These are phyloP conservation scores for Redunca redunca DNA, from an alignment of 2,113 vertebrate species.

Conservation along the genomic window DNA sequence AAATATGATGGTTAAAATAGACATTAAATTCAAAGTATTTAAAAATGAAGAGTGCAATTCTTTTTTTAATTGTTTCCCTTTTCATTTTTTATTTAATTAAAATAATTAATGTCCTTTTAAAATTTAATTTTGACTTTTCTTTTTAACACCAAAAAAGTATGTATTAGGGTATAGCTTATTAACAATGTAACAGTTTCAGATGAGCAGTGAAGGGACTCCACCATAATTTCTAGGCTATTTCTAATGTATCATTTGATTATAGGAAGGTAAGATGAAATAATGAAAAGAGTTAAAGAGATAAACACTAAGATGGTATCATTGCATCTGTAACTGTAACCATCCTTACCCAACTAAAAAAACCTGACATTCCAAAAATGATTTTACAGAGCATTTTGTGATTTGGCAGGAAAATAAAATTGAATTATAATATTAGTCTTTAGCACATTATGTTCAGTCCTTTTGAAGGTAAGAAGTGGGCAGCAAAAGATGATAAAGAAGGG, in stretches of 20 bases:
- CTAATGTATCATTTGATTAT: background rate
- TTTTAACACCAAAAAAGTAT: background rate
- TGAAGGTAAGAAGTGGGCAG: background rate
- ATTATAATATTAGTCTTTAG: background rate
- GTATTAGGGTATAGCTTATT: background rate
- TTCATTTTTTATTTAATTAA: background rate
- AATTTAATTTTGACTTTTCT: background rate
- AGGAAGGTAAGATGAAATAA: background rate
- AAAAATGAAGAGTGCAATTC: background rate
- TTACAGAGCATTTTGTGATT: background rate
- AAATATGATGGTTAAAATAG: background rate
- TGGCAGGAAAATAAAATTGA: background rate
- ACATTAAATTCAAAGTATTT: background rate
- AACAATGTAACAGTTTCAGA: background rate
- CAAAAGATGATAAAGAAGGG: background rate
- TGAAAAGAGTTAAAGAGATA: background rate
- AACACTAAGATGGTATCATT: background rate
- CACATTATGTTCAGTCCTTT: background rate
- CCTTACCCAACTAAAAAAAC: background rate
- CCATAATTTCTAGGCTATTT: background rate
- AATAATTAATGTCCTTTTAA: background rate
- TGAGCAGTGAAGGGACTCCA: background rate
- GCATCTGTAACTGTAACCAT: background rate
- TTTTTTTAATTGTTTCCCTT: background rate
- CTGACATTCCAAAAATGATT: background rate